These are phyloP conservation scores for Tuberolachnus salignus DNA, from an alignment of 2,888 invertebrate genomes.

Conservation along the genomic window DNA sequence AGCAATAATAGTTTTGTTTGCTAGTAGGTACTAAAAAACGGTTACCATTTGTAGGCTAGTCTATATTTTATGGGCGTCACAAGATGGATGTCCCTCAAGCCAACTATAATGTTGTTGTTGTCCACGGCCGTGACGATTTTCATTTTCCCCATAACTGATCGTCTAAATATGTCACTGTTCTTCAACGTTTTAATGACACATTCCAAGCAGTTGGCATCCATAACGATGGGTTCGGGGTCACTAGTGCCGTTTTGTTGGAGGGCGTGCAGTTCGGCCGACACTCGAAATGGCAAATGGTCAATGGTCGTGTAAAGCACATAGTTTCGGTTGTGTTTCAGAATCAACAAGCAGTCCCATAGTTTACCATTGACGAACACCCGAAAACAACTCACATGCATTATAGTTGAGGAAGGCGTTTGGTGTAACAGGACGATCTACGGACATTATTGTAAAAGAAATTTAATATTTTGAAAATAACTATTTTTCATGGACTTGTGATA, in stretches of 20 bases:
- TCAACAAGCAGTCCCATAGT: conserved; percentile 41
- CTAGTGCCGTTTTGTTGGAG: not conserved
- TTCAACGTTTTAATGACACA: conserved; percentile 24
- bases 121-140: not conserved
- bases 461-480: not conserved
- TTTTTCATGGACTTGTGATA: too few relatives aligned
- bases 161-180: not conserved
- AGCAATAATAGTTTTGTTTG: too few relatives aligned
- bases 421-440: not conserved
- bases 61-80: conserved; percentile 7
- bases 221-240: not conserved
- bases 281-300: not conserved
- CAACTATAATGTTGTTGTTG: conserved; percentile 1
- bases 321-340: conserved; percentile 9
- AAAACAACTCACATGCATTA: conserved; percentile 31
- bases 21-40: too few relatives aligned
- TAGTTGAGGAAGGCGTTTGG: not conserved
- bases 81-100: conserved; percentile 2
- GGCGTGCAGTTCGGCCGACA: conserved; percentile 2
- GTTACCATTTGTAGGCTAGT: conserved; percentile 37
- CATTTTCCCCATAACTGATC: not conserved
- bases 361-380: conserved; percentile 41
- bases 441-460: conserved; percentile 1
- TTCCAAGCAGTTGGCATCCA: conserved; percentile 40
- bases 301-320: conserved; percentile 33